Conservation (phyloP, 1,140 invertebrate genomes). For the Neodiprion lecontei region DNA sequence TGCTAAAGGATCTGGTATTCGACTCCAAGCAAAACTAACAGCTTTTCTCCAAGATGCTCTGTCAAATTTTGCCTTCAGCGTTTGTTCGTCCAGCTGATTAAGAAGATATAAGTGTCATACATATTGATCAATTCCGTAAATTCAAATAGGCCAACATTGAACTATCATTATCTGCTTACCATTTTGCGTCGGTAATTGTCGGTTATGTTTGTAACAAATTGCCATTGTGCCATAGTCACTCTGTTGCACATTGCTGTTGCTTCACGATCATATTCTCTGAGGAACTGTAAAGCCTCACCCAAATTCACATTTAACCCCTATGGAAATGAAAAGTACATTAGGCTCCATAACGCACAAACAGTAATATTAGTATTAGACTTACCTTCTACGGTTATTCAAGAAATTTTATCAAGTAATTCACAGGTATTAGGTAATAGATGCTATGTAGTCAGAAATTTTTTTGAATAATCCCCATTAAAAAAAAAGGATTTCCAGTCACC, state of each 20-base stretch:
- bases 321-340: slow-evolving; percentile 20
- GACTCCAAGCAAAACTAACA: slow-evolving; percentile 70
- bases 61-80: slow-evolving; percentile 75
- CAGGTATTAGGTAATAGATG: too few species aligned
- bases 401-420: too few species aligned
- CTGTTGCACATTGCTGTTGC: slow-evolving; percentile 75
- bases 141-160: slow-evolving; percentile 4
- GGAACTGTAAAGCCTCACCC: slow-evolving; percentile 73
- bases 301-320: slow-evolving; percentile 76
- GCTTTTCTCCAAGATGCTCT: slow-evolving; percentile 76
- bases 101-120: slow-evolving; percentile 1
- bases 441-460: background rate
- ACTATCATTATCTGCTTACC: slow-evolving; percentile 50
- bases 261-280: slow-evolving; percentile 75
- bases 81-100: slow-evolving; percentile 69
- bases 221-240: slow-evolving; percentile 76
- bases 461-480: slow-evolving; percentile 8
- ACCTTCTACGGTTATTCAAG: too few species aligned
- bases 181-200: slow-evolving; percentile 73
- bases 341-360: too few species aligned
- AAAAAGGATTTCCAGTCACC: background rate
- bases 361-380: too few species aligned
- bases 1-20: slow-evolving; percentile 71
- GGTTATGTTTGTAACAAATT: slow-evolving; percentile 81
- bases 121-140: background rate